Evolutionary conservation across 2,888 invertebrate species (phyloP).

Genomic region (Sarcophaga variegata): DNA sequence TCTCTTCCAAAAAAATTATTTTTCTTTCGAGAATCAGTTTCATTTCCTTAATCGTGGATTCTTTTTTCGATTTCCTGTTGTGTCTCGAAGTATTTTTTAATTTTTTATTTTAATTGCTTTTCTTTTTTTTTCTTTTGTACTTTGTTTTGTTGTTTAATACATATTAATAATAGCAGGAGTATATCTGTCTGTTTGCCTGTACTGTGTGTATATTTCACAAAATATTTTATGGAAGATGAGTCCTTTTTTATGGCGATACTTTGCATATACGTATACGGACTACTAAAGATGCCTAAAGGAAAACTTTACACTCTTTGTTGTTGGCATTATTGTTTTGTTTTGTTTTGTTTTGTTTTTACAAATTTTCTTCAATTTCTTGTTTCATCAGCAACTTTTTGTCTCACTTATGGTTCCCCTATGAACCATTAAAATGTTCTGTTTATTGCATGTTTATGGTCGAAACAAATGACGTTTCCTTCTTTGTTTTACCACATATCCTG

Average conservation of each 20-base stretch:
- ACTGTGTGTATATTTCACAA: background rate
- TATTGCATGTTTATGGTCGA: constrained; percentile 44
- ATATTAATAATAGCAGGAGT: too few species aligned
- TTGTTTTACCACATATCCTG: background rate
- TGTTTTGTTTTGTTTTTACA: background rate
- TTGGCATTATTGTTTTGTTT: background rate
- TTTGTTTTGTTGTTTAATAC: too few species aligned
- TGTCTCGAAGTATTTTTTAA: too few species aligned
- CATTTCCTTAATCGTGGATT: too few species aligned
- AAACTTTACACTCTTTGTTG: constrained; percentile 10
- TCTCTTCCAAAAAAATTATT: too few species aligned
- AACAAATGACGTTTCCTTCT: constrained; percentile 3
- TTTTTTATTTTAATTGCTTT: too few species aligned
- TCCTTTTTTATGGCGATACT: constrained; percentile 28
- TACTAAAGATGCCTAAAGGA: constrained; percentile 38
- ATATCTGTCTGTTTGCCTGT: background rate
- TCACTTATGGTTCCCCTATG: constrained; percentile 34
- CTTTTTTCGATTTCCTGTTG: too few species aligned
- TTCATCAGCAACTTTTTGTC: background rate
- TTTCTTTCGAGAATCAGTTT: too few species aligned
- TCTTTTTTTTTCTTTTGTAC: too few species aligned
- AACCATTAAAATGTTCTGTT: constrained; percentile 36
- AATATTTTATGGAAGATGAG: background rate
- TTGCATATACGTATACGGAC: constrained; percentile 2
- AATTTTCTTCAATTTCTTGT: background rate